Evolutionary conservation across 2,888 invertebrate species (phyloP).

Genomic region (Apamea sordens): DNA sequence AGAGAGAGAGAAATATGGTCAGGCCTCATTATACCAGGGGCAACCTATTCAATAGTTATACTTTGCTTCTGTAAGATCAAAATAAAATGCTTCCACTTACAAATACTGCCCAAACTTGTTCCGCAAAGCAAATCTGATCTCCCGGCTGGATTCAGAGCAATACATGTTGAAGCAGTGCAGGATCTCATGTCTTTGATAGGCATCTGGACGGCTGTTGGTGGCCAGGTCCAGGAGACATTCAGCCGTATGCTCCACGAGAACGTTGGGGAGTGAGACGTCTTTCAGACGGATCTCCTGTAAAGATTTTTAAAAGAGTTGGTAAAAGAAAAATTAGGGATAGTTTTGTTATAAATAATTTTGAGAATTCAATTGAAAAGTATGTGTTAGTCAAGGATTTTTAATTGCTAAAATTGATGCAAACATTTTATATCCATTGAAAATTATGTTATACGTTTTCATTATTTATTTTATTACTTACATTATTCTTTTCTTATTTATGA

Average conservation of each 20-base stretch:
- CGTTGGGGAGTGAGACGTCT: constrained; percentile 71
- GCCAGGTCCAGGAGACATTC: constrained; percentile 79
- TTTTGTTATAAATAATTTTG: too few relatives aligned
- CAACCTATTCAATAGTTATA: too few relatives aligned
- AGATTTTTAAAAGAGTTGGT: not conserved
- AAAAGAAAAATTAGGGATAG: not conserved
- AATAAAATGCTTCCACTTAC: constrained; percentile 71
- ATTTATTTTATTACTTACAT: too few relatives aligned
- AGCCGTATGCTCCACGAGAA: constrained; percentile 75
- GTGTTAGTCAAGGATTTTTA: not conserved
- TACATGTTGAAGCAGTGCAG: constrained; percentile 78
- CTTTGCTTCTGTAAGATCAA: too few relatives aligned
- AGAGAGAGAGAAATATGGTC: too few relatives aligned
- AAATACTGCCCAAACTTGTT: constrained; percentile 76
- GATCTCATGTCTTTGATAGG: constrained; percentile 74
- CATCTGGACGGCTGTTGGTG: constrained; percentile 69
- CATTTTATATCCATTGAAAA: not conserved
- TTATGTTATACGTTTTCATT: not conserved
- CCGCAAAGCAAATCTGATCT: constrained; percentile 75
- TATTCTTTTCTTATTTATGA: too few relatives aligned
- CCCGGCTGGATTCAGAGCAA: constrained; percentile 76
- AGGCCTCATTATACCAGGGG: too few relatives aligned
- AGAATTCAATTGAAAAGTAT: not conserved
- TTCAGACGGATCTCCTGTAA: constrained; percentile 76
- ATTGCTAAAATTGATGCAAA: not conserved